Evolutionary conservation across 2,888 invertebrate species (phyloP), one percentile per base, ranked within the genome.

Genomic region (Nysson spinosus): DNA sequence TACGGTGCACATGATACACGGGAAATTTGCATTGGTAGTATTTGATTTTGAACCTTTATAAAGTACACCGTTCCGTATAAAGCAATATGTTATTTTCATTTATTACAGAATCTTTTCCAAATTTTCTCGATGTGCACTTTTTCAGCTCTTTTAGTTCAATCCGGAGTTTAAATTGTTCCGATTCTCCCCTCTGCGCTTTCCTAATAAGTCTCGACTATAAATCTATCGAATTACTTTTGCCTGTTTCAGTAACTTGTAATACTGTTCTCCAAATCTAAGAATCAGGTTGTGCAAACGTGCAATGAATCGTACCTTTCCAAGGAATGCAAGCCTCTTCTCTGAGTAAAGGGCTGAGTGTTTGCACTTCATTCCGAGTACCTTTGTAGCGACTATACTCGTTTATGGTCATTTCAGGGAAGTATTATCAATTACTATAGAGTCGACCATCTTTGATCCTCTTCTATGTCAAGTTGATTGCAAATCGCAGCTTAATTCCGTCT

Each of bases 341-440:
- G 50, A n/a, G 39, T 40, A 40, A 42, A 32, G 34, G 35, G 57
- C 49, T 49, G 55, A 49, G 44, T 61, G 61, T 60, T 55, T 50
- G 43, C 70, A 66, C 66, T 70, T 72, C 71, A 72, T 69, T 66
- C 57, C 61, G 57, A 37, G 55, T 57, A 60, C 52, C 61, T 40
- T 55, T 58, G 61, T 57, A 56, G 66, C 63, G 24, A 37, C 51
- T 43, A 34, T 24, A 37, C 57, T 69, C 79, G 75, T 80, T 81
- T 83, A 81, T 77, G 80, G 81, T 71, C 71, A 75, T 68, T 71
- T 60, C 67, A 43, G 70, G 66, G 71, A 70, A 78, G 73, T 74
- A 78, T 80, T 74, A 80, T 78, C 83, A 81, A 80, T 83, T 81
- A 82, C 78, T 77, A 75, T 77, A 71, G n/a, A n/a, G 69, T 64